These are phyloP conservation scores for Pachypanchax playfairii DNA, from an alignment of 2,113 vertebrate genomes.

Conservation along the genomic window DNA sequence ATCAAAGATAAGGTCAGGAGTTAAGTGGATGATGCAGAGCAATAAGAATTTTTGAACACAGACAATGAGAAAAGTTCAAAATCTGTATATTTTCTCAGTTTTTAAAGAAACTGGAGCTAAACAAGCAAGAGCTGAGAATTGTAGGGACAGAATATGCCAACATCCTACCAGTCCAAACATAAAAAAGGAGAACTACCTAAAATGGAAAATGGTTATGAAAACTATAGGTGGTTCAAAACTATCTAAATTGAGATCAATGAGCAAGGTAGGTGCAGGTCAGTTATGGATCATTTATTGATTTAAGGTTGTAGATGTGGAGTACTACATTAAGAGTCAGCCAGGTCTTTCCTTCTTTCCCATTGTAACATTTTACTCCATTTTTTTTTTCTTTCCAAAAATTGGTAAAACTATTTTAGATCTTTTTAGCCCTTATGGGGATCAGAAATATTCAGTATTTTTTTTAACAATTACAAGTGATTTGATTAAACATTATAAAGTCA, in stretches of 20 bases:
- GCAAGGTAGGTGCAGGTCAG: slow-evolving; percentile 58
- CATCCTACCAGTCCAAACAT: slow-evolving; percentile 5
- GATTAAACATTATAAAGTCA: too few relatives aligned
- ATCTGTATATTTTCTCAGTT: neutral
- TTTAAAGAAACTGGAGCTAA: neutral
- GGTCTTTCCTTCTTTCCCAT: neutral
- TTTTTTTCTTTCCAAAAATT: too few relatives aligned
- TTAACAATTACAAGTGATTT: too few relatives aligned
- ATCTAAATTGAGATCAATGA: slow-evolving; percentile 40
- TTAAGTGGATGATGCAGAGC: slow-evolving; percentile 39
- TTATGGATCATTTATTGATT: slow-evolving; percentile 71
- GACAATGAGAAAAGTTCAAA: slow-evolving; percentile 12
- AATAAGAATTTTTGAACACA: slow-evolving; percentile 25
- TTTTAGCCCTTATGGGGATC: too few relatives aligned
- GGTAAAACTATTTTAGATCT: too few relatives aligned
- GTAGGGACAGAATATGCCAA: too few relatives aligned
- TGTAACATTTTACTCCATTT: neutral
- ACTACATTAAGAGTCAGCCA: neutral
- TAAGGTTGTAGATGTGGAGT: slow-evolving; percentile 46
- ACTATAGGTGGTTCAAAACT: too few relatives aligned
- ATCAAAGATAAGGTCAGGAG: slow-evolving; percentile 48
- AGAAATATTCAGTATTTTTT: too few relatives aligned
- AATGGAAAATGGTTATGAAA: too few relatives aligned
- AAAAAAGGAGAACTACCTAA: too few relatives aligned
- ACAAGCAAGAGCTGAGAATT: too few relatives aligned